A percentile compares a stretch with the other conserved stretches of the same genome.
Conservation (phyloP, 2,888 invertebrate species). For the Meteorus cinctellus region DNA sequence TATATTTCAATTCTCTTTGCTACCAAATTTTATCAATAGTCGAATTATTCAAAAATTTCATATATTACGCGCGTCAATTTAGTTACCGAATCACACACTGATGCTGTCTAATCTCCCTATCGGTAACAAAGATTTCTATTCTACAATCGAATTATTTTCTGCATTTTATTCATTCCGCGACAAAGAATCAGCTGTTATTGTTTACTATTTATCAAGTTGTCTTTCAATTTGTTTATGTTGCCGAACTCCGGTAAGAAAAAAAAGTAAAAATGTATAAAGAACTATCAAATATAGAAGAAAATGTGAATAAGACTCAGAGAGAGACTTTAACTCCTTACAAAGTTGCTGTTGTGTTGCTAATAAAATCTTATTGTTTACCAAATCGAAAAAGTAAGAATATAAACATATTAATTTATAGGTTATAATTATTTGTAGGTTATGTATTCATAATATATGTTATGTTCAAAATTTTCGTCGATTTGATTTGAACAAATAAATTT, state of each 20-base stretch:
- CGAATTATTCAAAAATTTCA: too few relatives aligned
- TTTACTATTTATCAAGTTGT: not conserved
- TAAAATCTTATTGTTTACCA: conserved; percentile 83
- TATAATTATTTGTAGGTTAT: too few relatives aligned
- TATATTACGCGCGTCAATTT: too few relatives aligned
- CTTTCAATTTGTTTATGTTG: not conserved
- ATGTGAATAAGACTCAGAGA: conserved; percentile 70
- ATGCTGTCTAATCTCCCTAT: too few relatives aligned
- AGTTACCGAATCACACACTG: too few relatives aligned
- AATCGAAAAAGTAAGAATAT: conserved; percentile 74
- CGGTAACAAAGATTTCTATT: too few relatives aligned
- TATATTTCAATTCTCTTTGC: too few relatives aligned
- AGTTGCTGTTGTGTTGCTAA: conserved; percentile 84
- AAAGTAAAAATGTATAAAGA: conserved; percentile 67
- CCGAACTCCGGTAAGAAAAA: not conserved
- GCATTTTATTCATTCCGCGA: not conserved
- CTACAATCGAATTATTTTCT: too few relatives aligned
- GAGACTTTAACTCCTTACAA: conserved; percentile 87
- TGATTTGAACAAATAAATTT: not conserved
- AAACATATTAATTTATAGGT: not conserved
- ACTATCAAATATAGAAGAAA: conserved; percentile 68
- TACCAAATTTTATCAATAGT: too few relatives aligned
- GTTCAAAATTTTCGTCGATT: too few relatives aligned
- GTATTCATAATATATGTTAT: too few relatives aligned
- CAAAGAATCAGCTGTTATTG: not conserved